Evolutionary conservation across 2,113 vertebrate genomes (phyloP).

Genomic region (Anseranas semipalmata): DNA sequence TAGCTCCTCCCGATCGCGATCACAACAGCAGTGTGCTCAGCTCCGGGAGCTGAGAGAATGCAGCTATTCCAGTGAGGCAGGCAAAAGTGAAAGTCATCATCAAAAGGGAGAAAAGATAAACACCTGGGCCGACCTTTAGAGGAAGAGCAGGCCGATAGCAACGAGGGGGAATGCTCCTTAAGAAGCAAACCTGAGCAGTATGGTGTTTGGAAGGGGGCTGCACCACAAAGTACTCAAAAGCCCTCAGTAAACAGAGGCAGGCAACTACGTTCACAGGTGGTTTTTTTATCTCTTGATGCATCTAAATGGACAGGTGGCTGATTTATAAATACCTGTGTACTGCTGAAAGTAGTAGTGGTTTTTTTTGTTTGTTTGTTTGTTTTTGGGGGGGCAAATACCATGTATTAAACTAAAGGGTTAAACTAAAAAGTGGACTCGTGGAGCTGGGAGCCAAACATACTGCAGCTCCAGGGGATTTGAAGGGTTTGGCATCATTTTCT

Average conservation of each 20-base stretch:
- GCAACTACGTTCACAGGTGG: background rate
- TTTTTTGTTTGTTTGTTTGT: background rate
- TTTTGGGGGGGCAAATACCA: background rate
- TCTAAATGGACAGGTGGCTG: background rate
- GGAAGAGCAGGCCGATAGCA: background rate
- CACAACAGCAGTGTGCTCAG: background rate
- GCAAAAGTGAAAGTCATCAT: background rate
- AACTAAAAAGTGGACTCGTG: background rate
- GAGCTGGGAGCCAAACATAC: background rate
- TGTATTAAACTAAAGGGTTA: background rate
- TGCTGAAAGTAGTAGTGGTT: background rate
- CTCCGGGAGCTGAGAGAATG: background rate
- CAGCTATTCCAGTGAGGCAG: background rate
- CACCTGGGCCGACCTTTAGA: background rate
- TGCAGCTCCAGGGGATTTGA: background rate
- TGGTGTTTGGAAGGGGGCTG: background rate
- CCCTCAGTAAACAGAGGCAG: background rate
- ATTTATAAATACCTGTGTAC: background rate
- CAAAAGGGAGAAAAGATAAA: background rate
- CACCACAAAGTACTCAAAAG: background rate
- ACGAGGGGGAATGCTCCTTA: background rate
- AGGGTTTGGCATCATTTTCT: background rate
- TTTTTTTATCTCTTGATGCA: background rate
- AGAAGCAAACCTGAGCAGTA: background rate
- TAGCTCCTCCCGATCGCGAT: too few relatives aligned